Evolutionary conservation across 2,888 invertebrate species (phyloP), one percentile per base, ranked within the genome.

Genomic region (Capitulum mitella): DNA sequence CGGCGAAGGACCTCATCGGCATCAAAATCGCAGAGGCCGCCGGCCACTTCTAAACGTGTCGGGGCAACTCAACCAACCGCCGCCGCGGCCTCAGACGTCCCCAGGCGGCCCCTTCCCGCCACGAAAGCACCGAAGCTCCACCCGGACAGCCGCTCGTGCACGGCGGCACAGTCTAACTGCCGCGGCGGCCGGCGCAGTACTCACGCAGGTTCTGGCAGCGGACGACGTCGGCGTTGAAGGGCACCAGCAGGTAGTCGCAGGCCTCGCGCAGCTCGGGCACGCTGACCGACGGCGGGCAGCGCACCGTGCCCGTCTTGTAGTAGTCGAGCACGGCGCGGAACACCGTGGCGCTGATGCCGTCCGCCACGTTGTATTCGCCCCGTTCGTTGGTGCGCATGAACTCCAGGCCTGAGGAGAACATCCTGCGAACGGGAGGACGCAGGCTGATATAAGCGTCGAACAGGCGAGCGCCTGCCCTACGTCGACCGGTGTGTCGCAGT

Each of bases 201-300:
- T 90, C 88, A 93, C 98, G 90, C 81, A 98, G 90, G 88, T 98
- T 98, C 89, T 97, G 93, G 87, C 97, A 98, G 84, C 96, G 92
- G 78, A 99, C 93, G 74, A 97, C 97, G 82, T 91, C 92, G 19
- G 98, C 95, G 87, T 97, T 97, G 85, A 99, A 99, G 26, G 99
- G 99, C 84, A 99, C 93, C 74, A 99, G 89, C 79, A 99, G 89
- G 86, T 99, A 99, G 86, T 99, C 99, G 85, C 99, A 99, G 34
- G 99, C 98, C 87, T 99, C 99, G 81, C 98, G 89, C 82, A 99
- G 86, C 86, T 99, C 99, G 84, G 96, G 95, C 64, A 99, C 97
- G 0, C 96, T 92, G 0, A 99, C 95, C 0, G 95, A 93, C 0
- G 97, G 95, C 0, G 99, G 99, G 85, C 98, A 99, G 58, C 94